phyloP scores from a whole-genome alignment of 2,113 vertebrate species.

The Burhinus oedicnemus region DNA sequence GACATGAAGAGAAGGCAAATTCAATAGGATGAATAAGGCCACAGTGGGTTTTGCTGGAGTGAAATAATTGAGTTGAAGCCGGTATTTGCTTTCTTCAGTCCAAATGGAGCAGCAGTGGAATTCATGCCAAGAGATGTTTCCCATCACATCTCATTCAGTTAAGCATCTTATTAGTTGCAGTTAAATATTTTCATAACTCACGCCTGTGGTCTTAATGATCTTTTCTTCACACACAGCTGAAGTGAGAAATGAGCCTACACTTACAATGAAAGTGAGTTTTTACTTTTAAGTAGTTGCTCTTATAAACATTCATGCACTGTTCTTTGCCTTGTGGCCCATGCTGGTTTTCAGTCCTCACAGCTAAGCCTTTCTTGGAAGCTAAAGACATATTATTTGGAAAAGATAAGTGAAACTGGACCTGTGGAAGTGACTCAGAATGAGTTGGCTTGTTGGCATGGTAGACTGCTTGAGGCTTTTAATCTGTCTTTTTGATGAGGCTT shows the following conservation, averaged over 20 bases:
- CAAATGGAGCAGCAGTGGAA: neutral
- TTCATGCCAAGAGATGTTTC: neutral
- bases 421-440: neutral
- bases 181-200: neutral
- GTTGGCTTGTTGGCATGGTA: neutral
- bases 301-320: neutral
- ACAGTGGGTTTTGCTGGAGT: neutral
- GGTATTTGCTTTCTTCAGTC: neutral
- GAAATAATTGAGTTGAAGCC: neutral
- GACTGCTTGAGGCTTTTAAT: neutral
- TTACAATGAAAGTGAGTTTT: neutral
- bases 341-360: neutral
- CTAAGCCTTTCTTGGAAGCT: neutral
- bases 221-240: neutral
- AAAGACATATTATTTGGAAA: neutral
- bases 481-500: neutral
- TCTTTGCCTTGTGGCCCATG: neutral
- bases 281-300: neutral
- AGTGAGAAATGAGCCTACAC: neutral
- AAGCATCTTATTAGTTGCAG: neutral
- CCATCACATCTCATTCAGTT: neutral
- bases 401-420: neutral
- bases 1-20: neutral
- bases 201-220: neutral
- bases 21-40: neutral